Evolutionary conservation across 2,797 vertebrate species (phyloP), one percentile per base, ranked within the genome.

Genomic region (Tarsius wallacei): DNA sequence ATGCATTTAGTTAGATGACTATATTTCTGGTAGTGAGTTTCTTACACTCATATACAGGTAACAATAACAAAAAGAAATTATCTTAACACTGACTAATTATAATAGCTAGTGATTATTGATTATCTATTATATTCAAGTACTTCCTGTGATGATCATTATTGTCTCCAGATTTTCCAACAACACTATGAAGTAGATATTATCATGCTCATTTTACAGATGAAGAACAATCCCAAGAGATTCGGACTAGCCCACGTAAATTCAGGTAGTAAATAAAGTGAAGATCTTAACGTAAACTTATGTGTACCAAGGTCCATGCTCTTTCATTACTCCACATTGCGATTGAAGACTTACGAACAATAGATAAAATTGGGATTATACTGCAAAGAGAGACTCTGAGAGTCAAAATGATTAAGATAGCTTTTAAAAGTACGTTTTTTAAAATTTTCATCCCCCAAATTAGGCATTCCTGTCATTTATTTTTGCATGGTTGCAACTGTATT

Each of bases 391-490:
- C 77, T 74, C 13, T 71, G 7, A 57, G 9, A 51, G 1, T 85
- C 77, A 61, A 97, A 94, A 81, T 19, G 21, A 93, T 36, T 68
- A 73, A 57, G 51, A 77, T 15, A 92, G 24, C 2, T 17, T 87
- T 51, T 84, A 53, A 47, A 85, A 85, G 63, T 87, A 73, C 36
- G 86, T 80, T 85, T 77, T 80, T 73, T 59, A 31, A 53, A 74
- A 73, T 87, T 90, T 86, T 24, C 57, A 51, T 90, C 14, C 89
- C 90, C 73, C 19, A 95, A 63, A 5, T 86, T 70, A 88, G 36
- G 5, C 19, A 70, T 78, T 88, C 28, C 77, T 47, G 14, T 87
- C 63, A 86, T 78, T 91, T 91, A 83, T 51, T 83, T 95, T 70
- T 94, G 12, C 8, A 82, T 13, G 47, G 57, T 86, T 76, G 77